phyloP scores from a whole-genome alignment of 1,140 invertebrate genomes.

The Antheraea mylitta region DNA sequence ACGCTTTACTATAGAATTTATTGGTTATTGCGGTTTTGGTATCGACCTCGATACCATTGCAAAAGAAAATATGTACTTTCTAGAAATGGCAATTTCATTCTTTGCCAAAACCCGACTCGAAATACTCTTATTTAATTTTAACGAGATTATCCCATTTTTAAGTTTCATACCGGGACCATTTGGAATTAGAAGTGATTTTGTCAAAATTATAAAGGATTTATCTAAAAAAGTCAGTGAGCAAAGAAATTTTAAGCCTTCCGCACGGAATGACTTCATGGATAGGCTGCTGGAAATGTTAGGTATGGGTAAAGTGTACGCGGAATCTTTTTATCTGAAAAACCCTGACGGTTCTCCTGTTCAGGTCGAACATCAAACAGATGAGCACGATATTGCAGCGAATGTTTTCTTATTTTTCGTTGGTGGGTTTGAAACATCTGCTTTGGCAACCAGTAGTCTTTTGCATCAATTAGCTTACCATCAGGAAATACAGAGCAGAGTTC shows the following conservation, averaged over 20 bases:
- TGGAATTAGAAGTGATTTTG: background rate
- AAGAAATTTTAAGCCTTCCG: conserved; percentile 54
- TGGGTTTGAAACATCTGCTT: conserved; percentile 75
- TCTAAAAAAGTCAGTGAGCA: conserved; percentile 54
- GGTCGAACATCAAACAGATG: conserved; percentile 41
- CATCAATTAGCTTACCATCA: conserved; percentile 73
- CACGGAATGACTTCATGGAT: conserved; percentile 79
- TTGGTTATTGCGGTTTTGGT: conserved; percentile 77
- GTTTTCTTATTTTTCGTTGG: conserved; percentile 79
- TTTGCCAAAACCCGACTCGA: background rate
- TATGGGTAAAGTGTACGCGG: conserved; percentile 31
- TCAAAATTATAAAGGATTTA: conserved; percentile 26
- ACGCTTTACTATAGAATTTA: conserved; percentile 69
- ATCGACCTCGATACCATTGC: conserved; percentile 72
- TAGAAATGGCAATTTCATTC: conserved; percentile 41
- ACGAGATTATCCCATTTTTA: background rate
- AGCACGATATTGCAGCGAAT: conserved; percentile 66
- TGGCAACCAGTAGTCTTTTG: conserved; percentile 65
- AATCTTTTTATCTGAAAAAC: conserved; percentile 57
- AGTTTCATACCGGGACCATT: background rate
- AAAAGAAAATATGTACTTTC: conserved; percentile 72
- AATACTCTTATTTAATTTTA: background rate
- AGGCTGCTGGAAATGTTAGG: conserved; percentile 73
- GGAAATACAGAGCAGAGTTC: conserved; percentile 69
- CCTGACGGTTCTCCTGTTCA: conserved; percentile 32